Conservation (phyloP, 2,888 invertebrate genomes). For the Clostera curtula region DNA sequence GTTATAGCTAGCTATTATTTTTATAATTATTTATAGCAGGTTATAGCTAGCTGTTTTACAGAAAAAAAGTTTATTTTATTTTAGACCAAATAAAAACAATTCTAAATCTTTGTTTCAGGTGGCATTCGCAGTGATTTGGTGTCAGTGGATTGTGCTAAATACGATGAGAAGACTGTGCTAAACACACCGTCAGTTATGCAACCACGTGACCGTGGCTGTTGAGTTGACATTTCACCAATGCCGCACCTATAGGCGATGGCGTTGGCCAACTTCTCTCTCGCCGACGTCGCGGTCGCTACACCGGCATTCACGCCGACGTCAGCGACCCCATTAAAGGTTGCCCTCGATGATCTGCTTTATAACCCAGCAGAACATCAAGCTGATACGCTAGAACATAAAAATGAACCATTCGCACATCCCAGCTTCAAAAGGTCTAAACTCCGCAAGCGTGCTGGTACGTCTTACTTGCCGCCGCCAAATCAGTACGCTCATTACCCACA, state of each 20-base stretch:
- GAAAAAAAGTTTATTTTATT: no score
- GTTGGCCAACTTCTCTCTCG: conserved; percentile 60
- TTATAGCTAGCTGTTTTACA: no score
- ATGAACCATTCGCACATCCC: conserved; percentile 49
- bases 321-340: conserved; percentile 44
- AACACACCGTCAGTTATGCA: conserved; percentile 50
- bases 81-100: conserved; percentile 3
- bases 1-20: no score
- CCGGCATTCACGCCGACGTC: conserved; percentile 47
- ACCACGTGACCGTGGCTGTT: conserved; percentile 41
- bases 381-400: conserved; percentile 26
- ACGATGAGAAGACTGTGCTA: conserved; percentile 51
- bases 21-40: no score
- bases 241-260: conserved; percentile 59
- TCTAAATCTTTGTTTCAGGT: conserved; percentile 49
- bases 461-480: conserved; percentile 61
- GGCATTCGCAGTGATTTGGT: conserved; percentile 37
- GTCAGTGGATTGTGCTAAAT: conserved; percentile 42
- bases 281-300: conserved; percentile 44
- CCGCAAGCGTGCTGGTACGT: conserved; percentile 61
- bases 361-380: conserved; percentile 53
- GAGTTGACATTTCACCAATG: conserved; percentile 57
- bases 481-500: conserved; percentile 60
- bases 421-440: conserved; percentile 49
- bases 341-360: conserved; percentile 60